Conservation (phyloP, 2,888 invertebrate genomes). For the Eumerus sabulonum region DNA sequence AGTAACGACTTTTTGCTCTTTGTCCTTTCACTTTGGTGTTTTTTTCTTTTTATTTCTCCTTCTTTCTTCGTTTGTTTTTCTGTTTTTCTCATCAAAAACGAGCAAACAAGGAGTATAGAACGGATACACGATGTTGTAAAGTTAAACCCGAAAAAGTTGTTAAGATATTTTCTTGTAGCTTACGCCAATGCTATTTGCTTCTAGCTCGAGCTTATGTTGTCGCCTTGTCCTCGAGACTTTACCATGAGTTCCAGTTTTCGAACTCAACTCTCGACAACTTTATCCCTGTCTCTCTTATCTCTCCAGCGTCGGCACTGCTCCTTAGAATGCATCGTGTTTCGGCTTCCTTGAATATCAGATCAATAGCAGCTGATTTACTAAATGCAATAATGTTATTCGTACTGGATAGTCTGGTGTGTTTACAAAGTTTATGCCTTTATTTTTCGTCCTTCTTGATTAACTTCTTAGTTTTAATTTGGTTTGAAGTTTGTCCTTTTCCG, state of each 20-base stretch:
- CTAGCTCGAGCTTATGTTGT: constrained; percentile 65
- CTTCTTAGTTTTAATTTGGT: constrained; percentile 68
- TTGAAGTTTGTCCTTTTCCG: constrained; percentile 64
- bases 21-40: constrained; percentile 1
- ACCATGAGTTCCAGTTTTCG: constrained; percentile 20
- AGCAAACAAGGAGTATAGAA: constrained; percentile 24
- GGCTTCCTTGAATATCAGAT: constrained; percentile 5
- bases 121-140: constrained; percentile 57
- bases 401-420: constrained; percentile 63
- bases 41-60: constrained; percentile 21
- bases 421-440: constrained; percentile 34
- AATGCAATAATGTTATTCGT: constrained; percentile 63
- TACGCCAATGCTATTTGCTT: constrained; percentile 59
- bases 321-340: constrained; percentile 1
- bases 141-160: constrained; percentile 62
- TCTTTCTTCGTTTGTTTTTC: constrained; percentile 11
- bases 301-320: background rate
- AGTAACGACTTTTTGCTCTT: constrained; percentile 5
- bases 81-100: constrained; percentile 18
- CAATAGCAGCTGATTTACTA: constrained; percentile 61
- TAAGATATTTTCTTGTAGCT: constrained; percentile 48
- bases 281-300: constrained; percentile 17
- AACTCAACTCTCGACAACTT: constrained; percentile 26
- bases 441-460: constrained; percentile 53
- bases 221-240: constrained; percentile 56